Evolutionary conservation across 2,113 vertebrate genomes (phyloP), one percentile per base, ranked within the genome.

Genomic region (Mus pahari): DNA sequence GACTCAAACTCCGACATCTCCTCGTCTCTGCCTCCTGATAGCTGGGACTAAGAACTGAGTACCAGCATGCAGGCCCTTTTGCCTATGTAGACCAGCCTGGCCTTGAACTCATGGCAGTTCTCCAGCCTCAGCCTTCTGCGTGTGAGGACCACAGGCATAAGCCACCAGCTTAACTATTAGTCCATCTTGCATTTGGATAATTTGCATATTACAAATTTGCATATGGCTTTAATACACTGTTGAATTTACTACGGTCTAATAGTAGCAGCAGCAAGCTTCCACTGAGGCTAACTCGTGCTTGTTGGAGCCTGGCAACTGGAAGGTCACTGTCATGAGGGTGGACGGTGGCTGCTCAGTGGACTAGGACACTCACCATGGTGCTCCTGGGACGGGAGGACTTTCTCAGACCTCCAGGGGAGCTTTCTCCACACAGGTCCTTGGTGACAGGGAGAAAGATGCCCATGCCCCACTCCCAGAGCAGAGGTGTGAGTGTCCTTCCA

Each of bases 371-470:
- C 14, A 60, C 33, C 39, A 10, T 53, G 64, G 33, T 66, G n/a
- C 16, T 79, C 42, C 42, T 36, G 39, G 66, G 22, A 50, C 9
- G 36, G 12, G 2, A 5, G 70, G 82, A 16, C 81, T 48, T 48
- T 70, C 79, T 13, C 45, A 48, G 22, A 10, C 12, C 19, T 66
- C 7, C 1, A 42, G n/a, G 3, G 84, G 45, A 7, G 33, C 31
- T 22, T n/a, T 48, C 77, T 45, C 7, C 73, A 16, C 33, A 10
- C 20, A 7, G 3, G 39, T 20, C 9, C 83, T 19, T 3, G 8
- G 33, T 9, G 20, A 45, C 1, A 6, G 48, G 12, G 10, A 16
- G 14, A 7, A 42, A 36, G 36, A n/a, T 11, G 13, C 0, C 33
- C 26, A 3, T 26, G 22, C 5, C 81, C n/a, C 16, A 19, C 26